Evolutionary conservation across 2,797 vertebrate species (phyloP).

Genomic region (Tokudaia tokunoshimensis): DNA sequence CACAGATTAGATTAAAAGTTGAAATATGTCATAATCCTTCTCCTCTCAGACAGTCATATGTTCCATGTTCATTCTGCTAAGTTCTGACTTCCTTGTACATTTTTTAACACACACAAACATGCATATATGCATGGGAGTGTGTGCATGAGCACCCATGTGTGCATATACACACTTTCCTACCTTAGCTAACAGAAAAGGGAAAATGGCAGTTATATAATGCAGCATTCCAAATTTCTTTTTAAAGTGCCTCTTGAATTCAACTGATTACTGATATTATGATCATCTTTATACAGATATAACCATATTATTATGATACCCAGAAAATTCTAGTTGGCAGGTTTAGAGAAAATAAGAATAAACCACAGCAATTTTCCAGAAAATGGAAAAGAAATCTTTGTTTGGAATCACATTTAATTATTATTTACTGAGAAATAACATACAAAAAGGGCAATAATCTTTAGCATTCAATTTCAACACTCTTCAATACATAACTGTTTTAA

Average conservation of each 20-base stretch:
- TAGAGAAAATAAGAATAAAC: not conserved
- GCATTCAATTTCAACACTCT: not conserved
- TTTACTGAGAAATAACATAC: not conserved
- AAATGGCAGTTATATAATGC: not conserved
- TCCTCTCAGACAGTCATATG: not conserved
- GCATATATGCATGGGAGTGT: too few species aligned
- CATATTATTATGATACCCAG: not conserved
- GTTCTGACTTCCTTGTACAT: not conserved
- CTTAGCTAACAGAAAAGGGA: not conserved
- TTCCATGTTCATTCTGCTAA: not conserved
- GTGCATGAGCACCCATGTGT: too few species aligned
- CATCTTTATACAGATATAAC: not conserved
- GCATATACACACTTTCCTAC: not conserved
- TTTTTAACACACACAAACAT: not conserved
- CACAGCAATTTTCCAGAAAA: not conserved
- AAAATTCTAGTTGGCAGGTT: not conserved
- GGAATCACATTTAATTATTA: constrained; percentile 44
- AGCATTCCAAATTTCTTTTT: not conserved
- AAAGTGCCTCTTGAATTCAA: not conserved
- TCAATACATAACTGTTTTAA: not conserved
- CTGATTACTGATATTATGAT: not conserved
- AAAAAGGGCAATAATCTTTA: not conserved
- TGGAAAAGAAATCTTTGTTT: not conserved
- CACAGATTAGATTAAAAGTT: constrained; percentile 6
- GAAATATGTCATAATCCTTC: constrained; percentile 16